phyloP scores from a whole-genome alignment of 2,113 vertebrate genomes.

The Protobothrops mucrosquamatus region DNA sequence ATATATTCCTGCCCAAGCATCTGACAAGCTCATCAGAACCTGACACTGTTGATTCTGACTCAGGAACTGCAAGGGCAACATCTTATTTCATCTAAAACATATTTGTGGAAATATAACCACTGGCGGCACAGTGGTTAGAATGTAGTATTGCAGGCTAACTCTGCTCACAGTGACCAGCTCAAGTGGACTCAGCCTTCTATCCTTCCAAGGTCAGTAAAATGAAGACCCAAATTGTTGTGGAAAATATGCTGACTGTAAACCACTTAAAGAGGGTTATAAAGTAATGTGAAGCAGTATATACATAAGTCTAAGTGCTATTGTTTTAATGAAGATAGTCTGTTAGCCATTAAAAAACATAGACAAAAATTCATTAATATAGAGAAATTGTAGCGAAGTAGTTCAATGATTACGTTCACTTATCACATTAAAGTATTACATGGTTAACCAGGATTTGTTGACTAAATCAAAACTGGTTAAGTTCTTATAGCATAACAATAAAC shows the following conservation, averaged over 20 bases:
- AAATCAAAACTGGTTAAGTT: not conserved
- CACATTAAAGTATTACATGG: not conserved
- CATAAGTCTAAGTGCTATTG: too few relatives aligned
- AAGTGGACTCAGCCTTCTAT: too few relatives aligned
- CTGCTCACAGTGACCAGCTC: not conserved
- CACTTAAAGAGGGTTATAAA: too few relatives aligned
- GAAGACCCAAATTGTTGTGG: too few relatives aligned
- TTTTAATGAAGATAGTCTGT: not conserved
- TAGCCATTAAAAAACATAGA: not conserved
- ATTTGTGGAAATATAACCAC: not conserved
- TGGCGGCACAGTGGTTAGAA: not conserved
- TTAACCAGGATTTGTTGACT: not conserved
- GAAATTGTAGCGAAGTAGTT: not conserved
- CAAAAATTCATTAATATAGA: not conserved
- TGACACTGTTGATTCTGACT: not conserved
- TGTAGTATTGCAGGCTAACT: not conserved
- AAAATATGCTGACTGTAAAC: too few relatives aligned
- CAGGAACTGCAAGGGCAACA: not conserved
- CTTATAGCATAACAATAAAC: not conserved
- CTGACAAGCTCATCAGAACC: not conserved
- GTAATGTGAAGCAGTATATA: too few relatives aligned
- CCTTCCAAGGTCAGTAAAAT: too few relatives aligned
- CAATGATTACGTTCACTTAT: not conserved
- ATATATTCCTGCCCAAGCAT: not conserved
- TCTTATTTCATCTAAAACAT: not conserved